These are phyloP conservation scores for Stylophora pistillata DNA, from an alignment of 64 coral and sea anemone genomes.

Conservation along the genomic window DNA sequence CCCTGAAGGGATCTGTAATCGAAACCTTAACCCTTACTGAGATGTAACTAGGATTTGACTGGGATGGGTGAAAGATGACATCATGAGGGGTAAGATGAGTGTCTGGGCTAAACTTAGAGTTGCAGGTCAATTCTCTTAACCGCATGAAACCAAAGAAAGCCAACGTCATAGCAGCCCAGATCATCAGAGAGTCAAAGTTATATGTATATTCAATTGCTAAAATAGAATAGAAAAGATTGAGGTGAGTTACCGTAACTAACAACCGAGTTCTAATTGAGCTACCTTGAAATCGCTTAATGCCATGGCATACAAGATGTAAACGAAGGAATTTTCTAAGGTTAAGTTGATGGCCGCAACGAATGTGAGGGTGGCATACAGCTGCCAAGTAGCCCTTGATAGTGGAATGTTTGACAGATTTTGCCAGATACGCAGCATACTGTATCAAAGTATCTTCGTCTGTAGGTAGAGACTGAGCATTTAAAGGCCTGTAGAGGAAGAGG, in stretches of 20 bases:
- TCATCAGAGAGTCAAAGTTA: conserved; percentile 12
- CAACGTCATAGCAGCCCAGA: conserved; percentile 26
- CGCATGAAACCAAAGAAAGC: conserved; percentile 37
- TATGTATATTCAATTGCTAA: neutral
- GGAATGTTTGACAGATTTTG: neutral
- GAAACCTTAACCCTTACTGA: conserved; percentile 10
- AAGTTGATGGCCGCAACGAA: neutral
- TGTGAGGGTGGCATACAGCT: conserved; percentile 5
- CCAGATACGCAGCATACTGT: conserved; percentile 40
- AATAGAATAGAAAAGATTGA: conserved; percentile 14
- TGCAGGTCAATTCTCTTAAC: conserved; percentile 28
- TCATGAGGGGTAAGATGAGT: neutral
- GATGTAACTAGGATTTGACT: neutral
- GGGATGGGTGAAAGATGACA: neutral
- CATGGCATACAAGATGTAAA: neutral
- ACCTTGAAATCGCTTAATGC: conserved; percentile 5
- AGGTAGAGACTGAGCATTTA: neutral
- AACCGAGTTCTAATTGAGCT: neutral
- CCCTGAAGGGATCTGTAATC: neutral
- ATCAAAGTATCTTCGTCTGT: conserved; percentile 35
- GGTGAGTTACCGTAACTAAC: conserved; percentile 8
- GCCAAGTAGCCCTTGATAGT: too few species aligned
- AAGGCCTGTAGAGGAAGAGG: neutral
- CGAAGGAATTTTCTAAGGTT: neutral
- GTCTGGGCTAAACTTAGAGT: neutral